Conservation (phyloP, 1,140 invertebrate species). For the Helicoverpa zea region DNA sequence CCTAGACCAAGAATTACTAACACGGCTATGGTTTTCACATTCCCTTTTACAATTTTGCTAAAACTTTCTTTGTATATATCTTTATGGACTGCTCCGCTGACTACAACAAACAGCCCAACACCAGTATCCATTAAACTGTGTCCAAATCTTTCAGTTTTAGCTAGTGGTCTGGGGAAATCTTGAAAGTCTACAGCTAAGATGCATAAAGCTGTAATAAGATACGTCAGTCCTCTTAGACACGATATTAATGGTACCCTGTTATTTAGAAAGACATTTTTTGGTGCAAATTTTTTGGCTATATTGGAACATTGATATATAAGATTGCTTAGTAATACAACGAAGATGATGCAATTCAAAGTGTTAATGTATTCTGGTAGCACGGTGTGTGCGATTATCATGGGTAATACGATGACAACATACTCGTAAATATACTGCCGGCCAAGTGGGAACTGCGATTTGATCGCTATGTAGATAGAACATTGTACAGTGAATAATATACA, state of each 20-base stretch:
- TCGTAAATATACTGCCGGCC: constrained; percentile 75
- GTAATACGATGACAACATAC: constrained; percentile 85
- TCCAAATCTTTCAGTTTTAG: constrained; percentile 95
- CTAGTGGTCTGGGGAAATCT: constrained; percentile 93
- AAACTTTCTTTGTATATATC: constrained; percentile 62
- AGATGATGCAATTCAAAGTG: constrained; percentile 61
- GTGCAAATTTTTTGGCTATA: constrained; percentile 49
- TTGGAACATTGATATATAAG: constrained; percentile 56
- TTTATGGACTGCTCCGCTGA: constrained; percentile 93
- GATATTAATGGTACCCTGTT: constrained; percentile 88
- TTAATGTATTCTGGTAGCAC: constrained; percentile 70
- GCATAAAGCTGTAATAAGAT: constrained; percentile 92
- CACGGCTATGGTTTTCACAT: constrained; percentile 79
- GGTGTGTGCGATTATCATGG: constrained; percentile 86
- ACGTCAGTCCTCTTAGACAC: constrained; percentile 90
- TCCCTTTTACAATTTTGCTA: constrained; percentile 70
- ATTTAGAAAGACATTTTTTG: constrained; percentile 63
- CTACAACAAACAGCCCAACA: constrained; percentile 95
- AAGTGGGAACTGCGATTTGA: constrained; percentile 45
- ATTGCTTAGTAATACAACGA: constrained; percentile 65
- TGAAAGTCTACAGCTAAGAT: constrained; percentile 98
- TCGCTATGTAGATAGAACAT: constrained; percentile 64
- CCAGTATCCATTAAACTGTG: constrained; percentile 98
- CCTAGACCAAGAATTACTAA: constrained; percentile 91
- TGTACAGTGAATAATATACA: constrained; percentile 79